phyloP scores from a whole-genome alignment of 2,113 vertebrate genomes.

The Triplophysa rosa region DNA sequence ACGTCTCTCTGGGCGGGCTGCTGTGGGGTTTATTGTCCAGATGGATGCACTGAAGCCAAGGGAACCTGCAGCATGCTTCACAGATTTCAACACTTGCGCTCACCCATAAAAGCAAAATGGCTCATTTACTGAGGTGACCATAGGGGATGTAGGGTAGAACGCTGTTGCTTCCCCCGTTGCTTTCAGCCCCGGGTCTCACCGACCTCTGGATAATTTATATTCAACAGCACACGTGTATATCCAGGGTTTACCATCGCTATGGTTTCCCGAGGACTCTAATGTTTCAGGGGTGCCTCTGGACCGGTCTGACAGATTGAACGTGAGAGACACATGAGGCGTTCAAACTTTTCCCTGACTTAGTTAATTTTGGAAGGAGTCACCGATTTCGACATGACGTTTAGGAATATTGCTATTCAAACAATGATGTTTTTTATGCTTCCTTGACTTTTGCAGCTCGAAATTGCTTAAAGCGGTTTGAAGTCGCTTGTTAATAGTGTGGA shows the following conservation, averaged over 20 bases:
- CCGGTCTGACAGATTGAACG: constrained; percentile 25
- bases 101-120: constrained; percentile 62
- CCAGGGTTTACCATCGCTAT: constrained; percentile 52
- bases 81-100: constrained; percentile 69
- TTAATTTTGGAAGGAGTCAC: constrained; percentile 16
- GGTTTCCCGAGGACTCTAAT: constrained; percentile 46
- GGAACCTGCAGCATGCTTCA: constrained; percentile 58
- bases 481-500: background rate
- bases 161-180: constrained; percentile 49
- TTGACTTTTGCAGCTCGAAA: background rate
- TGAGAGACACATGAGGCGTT: background rate
- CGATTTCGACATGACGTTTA: constrained; percentile 8
- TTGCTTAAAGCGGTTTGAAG: constrained; percentile 28
- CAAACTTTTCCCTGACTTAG: constrained; percentile 14
- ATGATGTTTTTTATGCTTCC: constrained; percentile 3
- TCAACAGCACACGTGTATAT: constrained; percentile 62
- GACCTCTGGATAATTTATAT: constrained; percentile 53
- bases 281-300: constrained; percentile 42
- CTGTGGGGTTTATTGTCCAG: constrained; percentile 67
- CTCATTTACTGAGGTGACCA: constrained; percentile 62
- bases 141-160: constrained; percentile 53
- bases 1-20: constrained; percentile 20
- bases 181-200: constrained; percentile 49
- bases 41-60: constrained; percentile 64
- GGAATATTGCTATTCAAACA: constrained; percentile 17